Conservation (phyloP, 1,140 invertebrate species). For the Drosophila santomea region DNA sequence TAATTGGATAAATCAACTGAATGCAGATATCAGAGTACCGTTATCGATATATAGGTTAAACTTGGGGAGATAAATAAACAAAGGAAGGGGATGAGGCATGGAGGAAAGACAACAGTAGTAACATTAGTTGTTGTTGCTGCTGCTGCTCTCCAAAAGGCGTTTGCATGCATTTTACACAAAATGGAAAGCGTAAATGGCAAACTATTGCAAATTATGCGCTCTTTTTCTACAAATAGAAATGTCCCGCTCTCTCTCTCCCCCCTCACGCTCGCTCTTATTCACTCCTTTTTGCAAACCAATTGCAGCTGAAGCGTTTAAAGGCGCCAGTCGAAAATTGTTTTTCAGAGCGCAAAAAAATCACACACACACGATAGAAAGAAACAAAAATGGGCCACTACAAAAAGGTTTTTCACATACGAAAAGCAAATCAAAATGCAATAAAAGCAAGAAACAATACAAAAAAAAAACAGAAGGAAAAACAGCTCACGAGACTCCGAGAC, state of each 20-base stretch:
- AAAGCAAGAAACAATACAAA: no score
- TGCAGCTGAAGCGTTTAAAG: constrained; percentile 74
- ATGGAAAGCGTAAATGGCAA: constrained; percentile 52
- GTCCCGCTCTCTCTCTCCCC: constrained; percentile 3
- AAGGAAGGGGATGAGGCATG: neutral
- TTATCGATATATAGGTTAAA: constrained; percentile 5
- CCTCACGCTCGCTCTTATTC: neutral
- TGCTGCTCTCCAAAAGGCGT: constrained; percentile 34
- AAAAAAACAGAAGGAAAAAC: constrained; percentile 7
- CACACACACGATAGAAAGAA: constrained; percentile 2
- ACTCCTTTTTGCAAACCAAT: constrained; percentile 17
- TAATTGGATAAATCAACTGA: neutral
- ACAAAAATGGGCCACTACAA: constrained; percentile 38
- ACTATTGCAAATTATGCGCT: constrained; percentile 52
- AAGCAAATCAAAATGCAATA: neutral
- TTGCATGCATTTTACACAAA: constrained; percentile 39
- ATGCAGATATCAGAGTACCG: neutral
- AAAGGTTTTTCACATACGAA: constrained; percentile 8
- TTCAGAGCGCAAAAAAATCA: constrained; percentile 43
- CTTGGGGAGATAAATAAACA: constrained; percentile 16
- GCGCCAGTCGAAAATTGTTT: constrained; percentile 63
- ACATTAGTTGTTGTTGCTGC: neutral
- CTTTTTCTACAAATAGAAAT: constrained; percentile 57
- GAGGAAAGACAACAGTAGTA: constrained; percentile 28
- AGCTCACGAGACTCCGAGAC: constrained; percentile 36